Base-by-base conservation (phyloP, 1,140 invertebrate species). In the Xylocopa sonorina region DNA sequence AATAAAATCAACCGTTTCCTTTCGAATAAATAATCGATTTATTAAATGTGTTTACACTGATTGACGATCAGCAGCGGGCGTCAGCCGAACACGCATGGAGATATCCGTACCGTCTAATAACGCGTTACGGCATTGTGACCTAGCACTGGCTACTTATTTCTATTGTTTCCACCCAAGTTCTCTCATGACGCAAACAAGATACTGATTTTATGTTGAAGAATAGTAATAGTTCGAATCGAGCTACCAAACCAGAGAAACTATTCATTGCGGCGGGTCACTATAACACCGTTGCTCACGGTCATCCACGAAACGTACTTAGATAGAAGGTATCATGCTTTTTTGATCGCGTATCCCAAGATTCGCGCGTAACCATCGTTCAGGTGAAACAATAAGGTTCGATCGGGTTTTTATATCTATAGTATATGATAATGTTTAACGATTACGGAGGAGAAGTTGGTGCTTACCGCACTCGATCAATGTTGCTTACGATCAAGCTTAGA, bases 1-100 rank as follows among this genome's bases (percentile, higher is more conserved):
- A 91, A 84, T 90, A 91, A 74, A 81, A 83, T 68, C 60, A 78
- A 83, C 34, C 74, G 38, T 32, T 85, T 64, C 69, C 75, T 64
- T 64, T 80, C 34, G 21, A 74, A 24, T 51, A 6, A n/a, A n/a
- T n/a, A n/a, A n/a, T n/a, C 16, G n/a, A 75, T 60, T 14, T 50
- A 82, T 69, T 63, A 48, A 16, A 69, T n/a, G 34, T 51, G 55
- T 48, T 24, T 38, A 51, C 24, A 34, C 71, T 27, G 38, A 29
- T 46, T 78, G 21, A 58, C 14, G 69, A 81, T 85, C 84, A 85
- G 84, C 84, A 85, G 83, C 80, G 16, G 38, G 16, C 24, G 16
- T 21, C 29, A 63, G 34, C 14, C 21, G 41, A 38, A 75, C n/a
- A n/a, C 41, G 27, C 16, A 67, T 63, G 32, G 21, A 53, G 51